A percentile compares a stretch with the other conserved stretches of the same genome.
Evolutionary conservation across 1,140 invertebrate species (phyloP).

Genomic region (Drosophila bifasciata): DNA sequence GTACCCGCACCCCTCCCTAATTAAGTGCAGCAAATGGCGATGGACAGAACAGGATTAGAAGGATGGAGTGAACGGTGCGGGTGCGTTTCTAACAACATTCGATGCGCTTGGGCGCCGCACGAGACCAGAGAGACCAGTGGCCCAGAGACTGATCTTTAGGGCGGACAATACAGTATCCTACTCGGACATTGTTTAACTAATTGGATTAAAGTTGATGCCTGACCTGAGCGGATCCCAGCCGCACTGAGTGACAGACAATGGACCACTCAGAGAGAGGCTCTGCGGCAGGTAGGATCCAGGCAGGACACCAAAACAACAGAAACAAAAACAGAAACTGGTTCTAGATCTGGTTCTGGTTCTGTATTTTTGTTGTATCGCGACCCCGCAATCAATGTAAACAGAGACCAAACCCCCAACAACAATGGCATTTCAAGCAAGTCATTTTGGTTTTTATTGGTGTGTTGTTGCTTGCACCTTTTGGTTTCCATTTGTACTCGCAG

Average conservation of each 20-base stretch:
- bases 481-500: constrained; percentile 30
- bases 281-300: constrained; percentile 34
- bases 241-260: constrained; percentile 24
- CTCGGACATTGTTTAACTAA: constrained; percentile 62
- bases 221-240: constrained; percentile 27
- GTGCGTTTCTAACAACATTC: constrained; percentile 31
- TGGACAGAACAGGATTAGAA: constrained; percentile 24
- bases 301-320: constrained; percentile 25
- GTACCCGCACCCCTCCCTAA: constrained; percentile 25
- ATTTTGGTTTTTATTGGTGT: constrained; percentile 36
- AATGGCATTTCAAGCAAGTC: constrained; percentile 59
- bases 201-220: constrained; percentile 72
- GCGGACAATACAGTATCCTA: too few species aligned
- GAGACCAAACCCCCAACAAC: constrained; percentile 28
- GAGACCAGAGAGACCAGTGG: constrained; percentile 28
- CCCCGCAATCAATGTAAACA: constrained; percentile 62
- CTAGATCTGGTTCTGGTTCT: constrained; percentile 19
- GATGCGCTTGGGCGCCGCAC: constrained; percentile 26
- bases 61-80: constrained; percentile 11
- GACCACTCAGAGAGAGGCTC: constrained; percentile 27
- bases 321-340: constrained; percentile 29
- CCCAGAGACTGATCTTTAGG: constrained; percentile 6
- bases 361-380: constrained; percentile 40
- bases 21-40: constrained; percentile 55
- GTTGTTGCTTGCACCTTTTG: constrained; percentile 48